Evolutionary conservation across 2,888 invertebrate genomes (phyloP), one percentile per base, ranked within the genome.

Genomic region (Eupithecia tripunctaria): DNA sequence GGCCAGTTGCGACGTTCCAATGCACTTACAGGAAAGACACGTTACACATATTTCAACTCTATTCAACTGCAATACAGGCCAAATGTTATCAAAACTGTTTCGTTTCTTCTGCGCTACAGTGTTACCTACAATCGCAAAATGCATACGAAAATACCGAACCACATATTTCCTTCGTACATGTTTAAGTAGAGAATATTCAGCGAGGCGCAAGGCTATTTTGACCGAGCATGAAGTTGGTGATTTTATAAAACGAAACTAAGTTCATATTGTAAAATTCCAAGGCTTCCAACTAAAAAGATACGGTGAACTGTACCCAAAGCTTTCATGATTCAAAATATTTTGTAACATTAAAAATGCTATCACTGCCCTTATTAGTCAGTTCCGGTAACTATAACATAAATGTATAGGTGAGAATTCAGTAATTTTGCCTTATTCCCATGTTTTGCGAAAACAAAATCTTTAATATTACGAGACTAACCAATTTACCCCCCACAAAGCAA

Each of bases 111-210:
- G 73, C 60, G 71, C 41, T 36, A 66, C 41, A 75, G 41, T 63
- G 18, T 18, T 59, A 15, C 21, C 15, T 66, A 70, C 43, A 47
- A 56, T 71, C 64, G 56, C 79, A 78, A 85, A 86, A 83, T 86
- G 81, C 82, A 85, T 82, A 82, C 74, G 75, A 76, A 76, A 80
- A 79, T 81, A 80, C 81, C 76, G n/a, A 77, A 74, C 79, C 74
- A 78, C 80, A 81, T 84, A 83, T 83, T 82, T 85, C 79, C 80
- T 82, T 82, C 80, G 79, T 84, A 79, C 82, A 84, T 84, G 76
- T 84, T 82, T 82, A 80, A 85, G 78, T 77, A 80, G 77, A 47
- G 38, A 41, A 56, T 81, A 79, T 78, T 78, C 69, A 76, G 78
- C 76, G 78, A 78, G 75, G 80, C 76, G 76, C 69, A 69, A 77